Evolutionary conservation across 2,888 invertebrate genomes (phyloP), one percentile per base, ranked within the genome.

Genomic region (Maniola hyperantus): DNA sequence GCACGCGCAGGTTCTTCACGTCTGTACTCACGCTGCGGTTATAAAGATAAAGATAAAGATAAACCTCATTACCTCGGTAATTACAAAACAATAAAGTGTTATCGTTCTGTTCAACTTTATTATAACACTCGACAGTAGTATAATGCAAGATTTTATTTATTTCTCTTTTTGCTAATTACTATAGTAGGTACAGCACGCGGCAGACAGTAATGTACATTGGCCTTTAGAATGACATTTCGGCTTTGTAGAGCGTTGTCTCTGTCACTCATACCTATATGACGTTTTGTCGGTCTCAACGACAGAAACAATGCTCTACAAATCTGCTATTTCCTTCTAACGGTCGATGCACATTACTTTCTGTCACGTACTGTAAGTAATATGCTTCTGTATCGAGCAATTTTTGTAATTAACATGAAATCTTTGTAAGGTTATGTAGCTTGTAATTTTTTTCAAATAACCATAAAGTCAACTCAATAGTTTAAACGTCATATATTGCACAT

Each of bases 91-190:
- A 53, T 67, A 48, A 61, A 66, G 39, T 58, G 55, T 64, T 65
- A 70, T 68, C 64, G 68, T 64, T 66, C 63, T 39, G n/a, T 34
- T 58, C 39, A 54, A 51, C 54, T 67, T 64, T 62, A 59, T 67
- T 48, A 62, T 18, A 54, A 57, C 15, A 15, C 51, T 50, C 48
- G 15, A 33, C 20, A 20, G 42, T 42, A 20, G 15, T 20, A 36
- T 11, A 26, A 62, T 11, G 64, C 50, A 67, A 64, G 39, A 63
- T 50, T 50, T 33, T 60, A 55, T 55, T 55, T 15, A 63, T 48
- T 34, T 44, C 11, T 44, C 26, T 59, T 20, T n/a, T n/a, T n/a
- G n/a, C 10, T 42, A 26, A 15, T n/a, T 46, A n/a, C 6, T 46
- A 15, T 15, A 15, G 6, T 46, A 58, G 18, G 20, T 39, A 51